Base-by-base conservation (phyloP, 2,888 invertebrate species). In the Belgica antarctica region DNA sequence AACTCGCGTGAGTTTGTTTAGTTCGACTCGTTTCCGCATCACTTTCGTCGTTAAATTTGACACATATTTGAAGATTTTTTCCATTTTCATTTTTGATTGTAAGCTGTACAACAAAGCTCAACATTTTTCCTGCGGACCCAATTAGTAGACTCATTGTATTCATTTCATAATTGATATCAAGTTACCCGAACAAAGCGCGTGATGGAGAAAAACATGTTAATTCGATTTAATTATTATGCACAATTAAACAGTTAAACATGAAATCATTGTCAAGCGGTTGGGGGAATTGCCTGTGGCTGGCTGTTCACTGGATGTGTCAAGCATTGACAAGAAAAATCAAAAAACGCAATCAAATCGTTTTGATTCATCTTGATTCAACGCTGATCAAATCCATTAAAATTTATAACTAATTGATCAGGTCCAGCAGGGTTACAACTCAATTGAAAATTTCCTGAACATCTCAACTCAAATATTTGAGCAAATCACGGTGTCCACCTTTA, bases 231-330 rank as follows among this genome's bases (percentile, higher is more conserved):
- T 15, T 52, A 52, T 22, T 3, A 24, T 24, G 52, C 17, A 15
- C 17, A 52, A 52, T 52, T 52, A 52, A 52, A 22, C 22, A 4
- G 47, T 47, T 47, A 52, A 52, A 17, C 17, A 52, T 52, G 52
- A 22, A 52, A 22, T 22, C 24, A 52, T 52, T 22, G 52, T 52
- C n/a, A n/a, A 10, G 7, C 34, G 34, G 12, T 3, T 52, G 52
- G 22, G 22, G 22, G 41, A 34, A 52, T 52, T 12, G 52, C 19
- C 3, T 19, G 52, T 41, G 41, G n/a, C n/a, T n/a, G n/a, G n/a
- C n/a, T n/a, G n/a, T n/a, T n/a, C n/a, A n/a, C n/a, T n/a, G n/a
- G n/a, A n/a, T n/a, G n/a, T n/a, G n/a, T n/a, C n/a, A n/a, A n/a
- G n/a, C n/a, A n/a, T n/a, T n/a, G n/a, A n/a, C n/a, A n/a, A n/a